Evolutionary conservation across 23 tunicate genomes (phyloP).

Genomic region (Halocynthia aurantium): DNA sequence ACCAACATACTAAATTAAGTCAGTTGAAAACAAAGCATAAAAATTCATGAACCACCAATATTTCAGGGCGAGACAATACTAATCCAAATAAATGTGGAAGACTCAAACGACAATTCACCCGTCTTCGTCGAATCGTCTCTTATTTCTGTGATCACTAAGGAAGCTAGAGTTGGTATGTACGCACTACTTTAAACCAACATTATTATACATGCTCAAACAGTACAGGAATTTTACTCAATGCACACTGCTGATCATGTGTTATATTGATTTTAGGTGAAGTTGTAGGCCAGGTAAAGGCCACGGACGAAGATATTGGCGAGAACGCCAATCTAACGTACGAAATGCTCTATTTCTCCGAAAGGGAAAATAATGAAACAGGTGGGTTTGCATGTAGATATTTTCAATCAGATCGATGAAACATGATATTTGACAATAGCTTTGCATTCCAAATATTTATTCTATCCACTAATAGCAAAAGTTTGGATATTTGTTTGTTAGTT

Average conservation of each 20-base stretch:
- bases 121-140: conserved; percentile 28
- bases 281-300: conserved; percentile 19
- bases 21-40: too few species aligned
- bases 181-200: background rate
- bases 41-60: background rate
- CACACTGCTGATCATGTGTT: background rate
- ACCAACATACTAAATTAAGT: too few species aligned
- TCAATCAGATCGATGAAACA: background rate
- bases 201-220: background rate
- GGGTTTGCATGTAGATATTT: background rate
- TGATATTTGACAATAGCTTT: too few species aligned
- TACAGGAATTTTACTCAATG: background rate
- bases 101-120: conserved; percentile 47
- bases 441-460: too few species aligned
- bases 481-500: too few species aligned
- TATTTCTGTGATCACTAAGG: background rate
- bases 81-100: conserved; percentile 17
- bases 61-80: conserved; percentile 3
- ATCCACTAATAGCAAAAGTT: too few species aligned
- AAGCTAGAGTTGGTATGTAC: background rate
- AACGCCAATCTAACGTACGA: conserved; percentile 13
- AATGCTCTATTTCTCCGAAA: background rate
- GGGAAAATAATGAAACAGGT: background rate
- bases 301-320: conserved; percentile 20
- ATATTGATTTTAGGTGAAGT: conserved; percentile 4